phyloP scores from a whole-genome alignment of 1,140 invertebrate genomes.

The Trichonephila clavipes region DNA sequence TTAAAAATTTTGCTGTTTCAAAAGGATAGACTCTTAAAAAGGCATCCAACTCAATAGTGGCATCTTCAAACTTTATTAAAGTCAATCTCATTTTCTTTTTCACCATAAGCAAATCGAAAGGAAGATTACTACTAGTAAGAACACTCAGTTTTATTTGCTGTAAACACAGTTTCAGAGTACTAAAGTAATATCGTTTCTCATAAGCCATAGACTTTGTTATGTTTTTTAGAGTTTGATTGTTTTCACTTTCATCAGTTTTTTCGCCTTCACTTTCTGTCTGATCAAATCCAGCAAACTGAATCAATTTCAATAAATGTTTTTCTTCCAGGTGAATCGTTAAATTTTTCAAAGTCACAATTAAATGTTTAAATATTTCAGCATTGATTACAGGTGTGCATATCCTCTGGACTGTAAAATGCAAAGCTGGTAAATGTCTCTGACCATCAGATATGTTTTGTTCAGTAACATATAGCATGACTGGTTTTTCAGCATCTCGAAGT shows the following conservation, averaged over 20 bases:
- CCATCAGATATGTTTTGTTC: conserved; percentile 81
- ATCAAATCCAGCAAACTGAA: conserved; percentile 84
- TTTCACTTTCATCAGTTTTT: conserved; percentile 84
- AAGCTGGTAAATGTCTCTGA: conserved; percentile 80
- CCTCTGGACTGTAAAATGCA: conserved; percentile 82
- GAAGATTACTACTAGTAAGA: conserved; percentile 90
- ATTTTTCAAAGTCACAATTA: conserved; percentile 91
- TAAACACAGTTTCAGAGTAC: conserved; percentile 77
- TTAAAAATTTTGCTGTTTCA: conserved; percentile 91
- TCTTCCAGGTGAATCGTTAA: conserved; percentile 93
- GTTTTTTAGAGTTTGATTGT: conserved; percentile 68
- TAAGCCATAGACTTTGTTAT: conserved; percentile 63
- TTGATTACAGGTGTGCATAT: conserved; percentile 87
- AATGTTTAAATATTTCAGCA: conserved; percentile 89
- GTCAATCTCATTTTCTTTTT: conserved; percentile 93
- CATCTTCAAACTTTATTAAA: conserved; percentile 97
- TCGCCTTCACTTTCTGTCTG: conserved; percentile 81
- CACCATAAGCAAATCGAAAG: conserved; percentile 87
- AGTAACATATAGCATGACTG: conserved; percentile 89
- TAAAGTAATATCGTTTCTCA: conserved; percentile 77
- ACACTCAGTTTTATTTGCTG: conserved; percentile 89
- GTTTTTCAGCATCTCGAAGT: conserved; percentile 90
- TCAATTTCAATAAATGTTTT: conserved; percentile 91
- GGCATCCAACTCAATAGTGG: conserved; percentile 93
- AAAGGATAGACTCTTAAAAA: conserved; percentile 92